Evolutionary conservation across 2,797 vertebrate genomes (phyloP).

Genomic region (Tokudaia muenninki): DNA sequence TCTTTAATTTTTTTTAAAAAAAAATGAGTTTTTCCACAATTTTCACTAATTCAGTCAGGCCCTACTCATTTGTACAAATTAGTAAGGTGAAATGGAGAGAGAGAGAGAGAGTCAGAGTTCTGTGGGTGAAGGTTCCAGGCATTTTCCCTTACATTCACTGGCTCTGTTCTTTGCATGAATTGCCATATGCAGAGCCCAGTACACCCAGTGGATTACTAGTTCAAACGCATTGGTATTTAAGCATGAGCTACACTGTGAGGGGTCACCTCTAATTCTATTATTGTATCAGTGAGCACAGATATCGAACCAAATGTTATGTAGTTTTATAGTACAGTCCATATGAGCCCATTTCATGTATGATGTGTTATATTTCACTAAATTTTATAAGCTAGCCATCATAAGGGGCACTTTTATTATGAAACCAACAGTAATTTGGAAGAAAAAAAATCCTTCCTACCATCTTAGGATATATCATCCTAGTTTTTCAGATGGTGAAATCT

Average conservation of each 20-base stretch:
- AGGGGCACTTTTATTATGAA: background rate
- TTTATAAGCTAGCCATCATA: background rate
- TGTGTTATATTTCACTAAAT: background rate
- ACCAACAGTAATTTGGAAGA: background rate
- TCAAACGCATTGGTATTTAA: background rate
- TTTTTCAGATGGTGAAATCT: slow-evolving; percentile 18
- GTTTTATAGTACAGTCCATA: background rate
- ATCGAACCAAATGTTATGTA: background rate
- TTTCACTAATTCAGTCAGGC: slow-evolving; percentile 37
- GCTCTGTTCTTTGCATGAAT: background rate
- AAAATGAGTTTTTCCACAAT: slow-evolving; percentile 47
- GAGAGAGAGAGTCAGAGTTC: background rate
- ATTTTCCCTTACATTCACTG: background rate
- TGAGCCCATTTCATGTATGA: background rate
- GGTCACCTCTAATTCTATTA: background rate
- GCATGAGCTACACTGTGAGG: background rate
- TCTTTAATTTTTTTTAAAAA: slow-evolving; percentile 24
- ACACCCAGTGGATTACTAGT: background rate
- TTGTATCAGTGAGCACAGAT: slow-evolving; percentile 26
- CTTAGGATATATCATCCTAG: background rate
- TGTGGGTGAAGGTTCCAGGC: background rate
- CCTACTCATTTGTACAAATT: slow-evolving; percentile 48
- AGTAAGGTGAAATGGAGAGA: background rate
- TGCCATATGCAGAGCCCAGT: background rate
- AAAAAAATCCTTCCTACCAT: background rate